Evolutionary conservation across 2,888 invertebrate species (phyloP).

Genomic region (Parthenolecanium corni): DNA sequence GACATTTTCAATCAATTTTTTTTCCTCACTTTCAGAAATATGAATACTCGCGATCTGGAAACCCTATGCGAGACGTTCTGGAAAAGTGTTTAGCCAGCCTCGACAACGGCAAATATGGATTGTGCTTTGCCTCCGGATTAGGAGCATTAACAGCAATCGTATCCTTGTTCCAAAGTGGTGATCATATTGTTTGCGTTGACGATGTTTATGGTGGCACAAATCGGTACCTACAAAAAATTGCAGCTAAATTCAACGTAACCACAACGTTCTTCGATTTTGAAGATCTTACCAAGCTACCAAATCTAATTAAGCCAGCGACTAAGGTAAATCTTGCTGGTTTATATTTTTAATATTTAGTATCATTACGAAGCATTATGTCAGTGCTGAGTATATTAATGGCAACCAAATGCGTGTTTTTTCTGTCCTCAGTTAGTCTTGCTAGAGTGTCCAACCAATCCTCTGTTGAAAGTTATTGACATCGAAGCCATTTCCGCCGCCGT

Average conservation of each 20-base stretch:
- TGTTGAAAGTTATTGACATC: slow-evolving; percentile 81
- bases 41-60: slow-evolving; percentile 88
- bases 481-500: slow-evolving; percentile 53
- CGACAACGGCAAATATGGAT: slow-evolving; percentile 75
- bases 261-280: slow-evolving; percentile 68
- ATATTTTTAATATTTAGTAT: too few species aligned
- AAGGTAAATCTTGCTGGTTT: slow-evolving; percentile 48
- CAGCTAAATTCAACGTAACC: slow-evolving; percentile 56
- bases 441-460: slow-evolving; percentile 93
- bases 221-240: slow-evolving; percentile 54
- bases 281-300: slow-evolving; percentile 50
- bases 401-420: too few species aligned
- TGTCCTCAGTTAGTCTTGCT: slow-evolving; percentile 69
- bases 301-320: slow-evolving; percentile 66
- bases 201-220: slow-evolving; percentile 94
- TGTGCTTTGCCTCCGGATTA: slow-evolving; percentile 80
- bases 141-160: slow-evolving; percentile 69
- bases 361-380: too few species aligned
- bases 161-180: slow-evolving; percentile 66
- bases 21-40: slow-evolving; percentile 44
- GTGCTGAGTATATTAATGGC: too few species aligned
- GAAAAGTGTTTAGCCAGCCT: slow-evolving; percentile 81
- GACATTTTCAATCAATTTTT: too few species aligned
- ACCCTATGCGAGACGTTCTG: slow-evolving; percentile 79
- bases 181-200: slow-evolving; percentile 80